Conservation (phyloP, 2,113 vertebrate species). For the Catharus fuscescens region DNA sequence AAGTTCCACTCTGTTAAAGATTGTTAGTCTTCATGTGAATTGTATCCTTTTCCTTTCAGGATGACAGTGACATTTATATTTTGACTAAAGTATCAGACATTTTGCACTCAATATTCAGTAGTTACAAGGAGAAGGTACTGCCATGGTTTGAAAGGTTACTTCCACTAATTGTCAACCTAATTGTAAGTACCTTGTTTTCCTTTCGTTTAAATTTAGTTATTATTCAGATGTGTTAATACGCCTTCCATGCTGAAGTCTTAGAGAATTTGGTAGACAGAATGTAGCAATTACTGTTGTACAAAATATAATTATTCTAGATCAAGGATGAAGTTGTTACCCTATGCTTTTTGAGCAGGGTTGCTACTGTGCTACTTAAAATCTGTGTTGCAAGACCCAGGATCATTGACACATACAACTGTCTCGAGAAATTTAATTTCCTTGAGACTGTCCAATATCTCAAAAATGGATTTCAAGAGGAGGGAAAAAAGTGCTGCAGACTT, state of each 20-base stretch:
- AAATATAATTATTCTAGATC: not conserved
- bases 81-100: conserved; percentile 98
- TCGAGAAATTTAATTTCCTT: not conserved
- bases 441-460: not conserved
- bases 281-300: not conserved
- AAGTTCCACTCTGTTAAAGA: not conserved
- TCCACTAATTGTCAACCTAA: conserved; percentile 93
- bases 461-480: not conserved
- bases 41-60: conserved; percentile 75
- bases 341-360: not conserved
- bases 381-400: not conserved
- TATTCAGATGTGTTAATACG: not conserved
- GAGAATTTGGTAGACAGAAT: not conserved
- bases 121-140: conserved; percentile 94
- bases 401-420: not conserved
- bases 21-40: not conserved
- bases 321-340: not conserved
- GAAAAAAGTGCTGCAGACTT: not conserved
- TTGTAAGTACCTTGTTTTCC: conserved; percentile 82
- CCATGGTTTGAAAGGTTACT: conserved; percentile 97
- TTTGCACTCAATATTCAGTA: conserved; percentile 97
- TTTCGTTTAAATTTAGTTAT: not conserved
- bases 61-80: conserved; percentile 98
- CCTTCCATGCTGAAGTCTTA: not conserved
- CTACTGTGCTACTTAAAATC: not conserved